Conservation (phyloP, 92 coral and sea anemone species). For the Phenganax marumi region DNA sequence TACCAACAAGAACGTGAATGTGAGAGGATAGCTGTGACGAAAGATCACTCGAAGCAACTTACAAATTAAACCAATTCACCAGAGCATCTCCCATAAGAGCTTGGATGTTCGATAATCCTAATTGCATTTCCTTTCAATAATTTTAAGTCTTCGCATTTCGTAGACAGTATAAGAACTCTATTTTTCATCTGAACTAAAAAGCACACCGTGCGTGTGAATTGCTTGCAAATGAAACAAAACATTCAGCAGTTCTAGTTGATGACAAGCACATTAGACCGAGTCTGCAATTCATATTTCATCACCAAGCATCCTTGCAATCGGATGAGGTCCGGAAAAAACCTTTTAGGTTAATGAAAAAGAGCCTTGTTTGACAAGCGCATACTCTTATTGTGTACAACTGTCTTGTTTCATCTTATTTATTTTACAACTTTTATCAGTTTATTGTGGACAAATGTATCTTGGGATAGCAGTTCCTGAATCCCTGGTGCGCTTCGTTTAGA, state of each 20-base stretch:
- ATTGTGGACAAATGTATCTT: neutral
- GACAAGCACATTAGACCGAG: neutral
- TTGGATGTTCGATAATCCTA: too few species aligned
- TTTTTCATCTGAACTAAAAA: too few species aligned
- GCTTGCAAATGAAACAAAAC: conserved; percentile 2
- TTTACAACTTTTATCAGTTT: neutral
- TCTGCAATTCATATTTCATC: neutral
- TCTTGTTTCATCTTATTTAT: neutral
- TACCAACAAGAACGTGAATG: too few species aligned
- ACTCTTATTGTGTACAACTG: conserved; percentile 7
- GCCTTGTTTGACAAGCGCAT: neutral
- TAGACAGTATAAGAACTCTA: too few species aligned
- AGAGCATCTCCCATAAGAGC: too few species aligned
- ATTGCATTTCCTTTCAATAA: too few species aligned
- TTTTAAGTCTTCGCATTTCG: too few species aligned
- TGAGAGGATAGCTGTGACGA: too few species aligned
- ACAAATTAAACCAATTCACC: too few species aligned
- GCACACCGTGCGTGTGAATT: neutral
- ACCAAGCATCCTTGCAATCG: neutral
- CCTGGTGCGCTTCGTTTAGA: too few species aligned
- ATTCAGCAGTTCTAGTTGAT: neutral
- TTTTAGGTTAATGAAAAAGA: neutral
- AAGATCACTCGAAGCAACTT: too few species aligned
- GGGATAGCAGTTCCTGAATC: too few species aligned
- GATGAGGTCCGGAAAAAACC: neutral